These are phyloP conservation scores for Asobara japonica DNA, from an alignment of 1,140 invertebrate genomes.

Conservation along the genomic window DNA sequence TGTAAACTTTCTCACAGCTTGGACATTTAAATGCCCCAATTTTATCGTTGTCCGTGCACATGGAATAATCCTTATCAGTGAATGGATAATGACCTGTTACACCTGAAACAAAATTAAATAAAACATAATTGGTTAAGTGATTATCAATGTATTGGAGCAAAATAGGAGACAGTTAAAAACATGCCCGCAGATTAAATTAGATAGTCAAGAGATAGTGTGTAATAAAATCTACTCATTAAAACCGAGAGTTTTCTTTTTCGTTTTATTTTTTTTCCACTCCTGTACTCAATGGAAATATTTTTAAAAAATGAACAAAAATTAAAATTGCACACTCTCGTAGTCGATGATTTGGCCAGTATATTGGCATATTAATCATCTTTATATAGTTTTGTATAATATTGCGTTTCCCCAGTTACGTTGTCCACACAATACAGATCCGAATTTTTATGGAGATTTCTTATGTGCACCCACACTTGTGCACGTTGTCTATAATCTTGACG, in stretches of 20 bases:
- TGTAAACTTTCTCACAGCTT: constrained; percentile 4
- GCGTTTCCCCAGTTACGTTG: constrained; percentile 52
- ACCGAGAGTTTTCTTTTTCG: background rate
- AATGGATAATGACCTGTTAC: background rate
- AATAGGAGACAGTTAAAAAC: constrained; percentile 21
- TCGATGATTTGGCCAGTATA: too few species aligned
- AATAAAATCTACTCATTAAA: background rate
- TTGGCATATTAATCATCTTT: constrained; percentile 37
- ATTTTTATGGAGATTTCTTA: constrained; percentile 54
- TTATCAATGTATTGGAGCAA: background rate
- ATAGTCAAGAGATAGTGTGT: constrained; percentile 22
- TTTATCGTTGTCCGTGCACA: background rate
- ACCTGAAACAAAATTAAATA: constrained; percentile 9
- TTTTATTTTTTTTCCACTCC: background rate
- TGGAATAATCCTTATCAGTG: background rate
- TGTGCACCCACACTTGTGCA: constrained; percentile 61
- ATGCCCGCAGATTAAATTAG: constrained; percentile 31
- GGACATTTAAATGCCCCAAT: constrained; percentile 4
- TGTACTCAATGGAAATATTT: too few species aligned
- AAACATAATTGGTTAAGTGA: background rate
- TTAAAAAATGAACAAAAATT: too few species aligned
- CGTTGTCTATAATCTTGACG: constrained; percentile 61
- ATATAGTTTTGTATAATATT: constrained; percentile 38
- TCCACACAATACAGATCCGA: constrained; percentile 57
- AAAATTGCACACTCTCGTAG: too few species aligned